Percentiles rank a stretch among this genome's conserved stretches.
Evolutionary conservation across 2,797 vertebrate genomes (phyloP).

Genomic region (Adrianichthys oophorus): DNA sequence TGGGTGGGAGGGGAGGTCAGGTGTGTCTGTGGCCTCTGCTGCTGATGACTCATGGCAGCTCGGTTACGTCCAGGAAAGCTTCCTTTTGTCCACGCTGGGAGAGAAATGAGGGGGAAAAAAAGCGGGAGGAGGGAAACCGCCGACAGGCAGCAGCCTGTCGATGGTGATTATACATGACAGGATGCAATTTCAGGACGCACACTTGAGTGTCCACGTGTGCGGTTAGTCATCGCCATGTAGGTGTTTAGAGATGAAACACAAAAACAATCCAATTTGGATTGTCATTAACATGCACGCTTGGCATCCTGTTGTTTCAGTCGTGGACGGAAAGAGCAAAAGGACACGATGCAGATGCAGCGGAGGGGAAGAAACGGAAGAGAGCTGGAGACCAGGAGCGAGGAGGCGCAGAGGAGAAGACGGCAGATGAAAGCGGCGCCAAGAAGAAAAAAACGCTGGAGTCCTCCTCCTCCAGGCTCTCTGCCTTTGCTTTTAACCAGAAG

Average conservation of each 20-base stretch:
- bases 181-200: slow-evolving; percentile 65
- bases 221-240: slow-evolving; percentile 38
- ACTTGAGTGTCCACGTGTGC: slow-evolving; percentile 22
- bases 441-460: slow-evolving; percentile 80
- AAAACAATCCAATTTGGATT: neutral
- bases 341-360: slow-evolving; percentile 53
- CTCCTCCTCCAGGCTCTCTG: slow-evolving; percentile 80
- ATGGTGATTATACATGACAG: slow-evolving; percentile 72
- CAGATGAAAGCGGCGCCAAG: slow-evolving; percentile 72
- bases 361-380: slow-evolving; percentile 87
- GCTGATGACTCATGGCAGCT: slow-evolving; percentile 70
- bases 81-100: slow-evolving; percentile 60
- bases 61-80: slow-evolving; percentile 55
- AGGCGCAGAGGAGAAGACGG: slow-evolving; percentile 34
- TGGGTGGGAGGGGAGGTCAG: slow-evolving; percentile 11
- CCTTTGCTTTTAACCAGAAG: slow-evolving; percentile 88
- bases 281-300: slow-evolving; percentile 28
- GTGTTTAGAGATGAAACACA: slow-evolving; percentile 30
- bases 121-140: slow-evolving; percentile 17
- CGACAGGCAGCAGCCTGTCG: slow-evolving; percentile 57
- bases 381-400: slow-evolving; percentile 27
- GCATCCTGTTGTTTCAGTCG: slow-evolving; percentile 62
- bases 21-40: slow-evolving; percentile 4
- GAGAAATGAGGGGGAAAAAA: slow-evolving; percentile 28
- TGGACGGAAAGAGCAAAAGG: slow-evolving; percentile 90